Evolutionary conservation across 2,888 invertebrate species (phyloP).

Genomic region (Nemotelus pantherinus): DNA sequence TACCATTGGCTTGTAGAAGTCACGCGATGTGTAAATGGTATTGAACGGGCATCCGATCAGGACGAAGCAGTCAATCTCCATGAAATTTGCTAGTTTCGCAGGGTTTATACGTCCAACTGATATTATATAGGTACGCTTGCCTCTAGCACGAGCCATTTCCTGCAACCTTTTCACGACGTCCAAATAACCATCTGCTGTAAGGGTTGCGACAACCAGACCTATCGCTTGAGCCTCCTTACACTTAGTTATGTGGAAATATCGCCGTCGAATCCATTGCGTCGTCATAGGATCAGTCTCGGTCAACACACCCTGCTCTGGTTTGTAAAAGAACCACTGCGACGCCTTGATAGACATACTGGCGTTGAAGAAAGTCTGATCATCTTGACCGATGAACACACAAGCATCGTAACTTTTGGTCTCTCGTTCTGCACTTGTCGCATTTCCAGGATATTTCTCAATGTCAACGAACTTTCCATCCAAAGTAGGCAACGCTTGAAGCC

Average conservation of each 20-base stretch:
- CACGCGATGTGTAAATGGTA: constrained; percentile 81
- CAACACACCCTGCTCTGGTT: constrained; percentile 65
- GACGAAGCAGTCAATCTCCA: constrained; percentile 89
- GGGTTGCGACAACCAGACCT: constrained; percentile 91
- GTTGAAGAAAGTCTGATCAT: constrained; percentile 73
- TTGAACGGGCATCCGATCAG: constrained; percentile 93
- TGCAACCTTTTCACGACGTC: constrained; percentile 80
- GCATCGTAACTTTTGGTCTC: constrained; percentile 53
- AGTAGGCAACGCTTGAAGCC: not conserved
- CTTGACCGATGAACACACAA: constrained; percentile 74
- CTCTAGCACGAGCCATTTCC: constrained; percentile 75
- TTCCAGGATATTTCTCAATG: constrained; percentile 23
- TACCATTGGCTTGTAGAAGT: constrained; percentile 89
- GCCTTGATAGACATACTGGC: constrained; percentile 69
- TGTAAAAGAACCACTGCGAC: constrained; percentile 69
- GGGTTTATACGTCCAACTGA: constrained; percentile 95
- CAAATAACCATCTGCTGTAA: constrained; percentile 83
- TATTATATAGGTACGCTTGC: constrained; percentile 90
- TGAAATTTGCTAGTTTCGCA: constrained; percentile 93
- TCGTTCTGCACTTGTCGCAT: not conserved
- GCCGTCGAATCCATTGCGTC: constrained; percentile 77
- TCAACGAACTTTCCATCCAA: not conserved
- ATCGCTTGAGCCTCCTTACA: constrained; percentile 88
- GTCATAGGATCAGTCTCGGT: constrained; percentile 63
- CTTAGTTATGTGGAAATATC: constrained; percentile 87